phyloP scores from a whole-genome alignment of 1,140 invertebrate species.

The Nephila pilipes region DNA sequence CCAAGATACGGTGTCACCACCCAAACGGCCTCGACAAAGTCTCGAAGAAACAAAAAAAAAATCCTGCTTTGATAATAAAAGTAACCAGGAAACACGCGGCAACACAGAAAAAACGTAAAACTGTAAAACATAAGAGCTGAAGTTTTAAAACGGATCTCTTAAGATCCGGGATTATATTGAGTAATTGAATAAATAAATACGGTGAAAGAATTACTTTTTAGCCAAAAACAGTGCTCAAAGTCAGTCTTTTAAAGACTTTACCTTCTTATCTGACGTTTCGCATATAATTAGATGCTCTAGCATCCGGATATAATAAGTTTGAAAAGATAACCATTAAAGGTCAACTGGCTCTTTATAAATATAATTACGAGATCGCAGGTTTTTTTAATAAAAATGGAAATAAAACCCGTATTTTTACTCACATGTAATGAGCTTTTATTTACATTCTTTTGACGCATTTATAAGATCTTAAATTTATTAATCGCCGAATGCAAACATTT shows the following conservation, averaged over 20 bases:
- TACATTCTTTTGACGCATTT: neutral
- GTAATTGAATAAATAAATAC: constrained; percentile 41
- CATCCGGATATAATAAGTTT: neutral
- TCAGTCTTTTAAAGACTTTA: constrained; percentile 21
- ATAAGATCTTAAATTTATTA: neutral
- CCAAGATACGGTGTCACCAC: neutral
- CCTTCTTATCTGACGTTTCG: constrained; percentile 22
- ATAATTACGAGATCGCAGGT: constrained; percentile 31
- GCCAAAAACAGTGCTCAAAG: neutral
- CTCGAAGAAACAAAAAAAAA: neutral
- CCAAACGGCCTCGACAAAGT: constrained; percentile 26
- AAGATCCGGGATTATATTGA: constrained; percentile 39
- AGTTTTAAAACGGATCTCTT: constrained; percentile 41
- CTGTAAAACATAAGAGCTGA: neutral
- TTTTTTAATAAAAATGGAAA: constrained; percentile 30
- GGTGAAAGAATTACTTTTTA: constrained; percentile 26
- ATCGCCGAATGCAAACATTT: neutral
- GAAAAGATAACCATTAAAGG: constrained; percentile 12
- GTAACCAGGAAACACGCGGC: neutral
- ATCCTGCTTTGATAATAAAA: neutral
- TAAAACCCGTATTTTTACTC: neutral
- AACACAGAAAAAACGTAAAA: neutral
- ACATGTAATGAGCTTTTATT: neutral
- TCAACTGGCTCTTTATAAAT: constrained; percentile 4
- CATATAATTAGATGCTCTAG: neutral